These are phyloP conservation scores for Macrostomum lignano DNA, from an alignment of 1,140 invertebrate species.

Conservation along the genomic window DNA sequence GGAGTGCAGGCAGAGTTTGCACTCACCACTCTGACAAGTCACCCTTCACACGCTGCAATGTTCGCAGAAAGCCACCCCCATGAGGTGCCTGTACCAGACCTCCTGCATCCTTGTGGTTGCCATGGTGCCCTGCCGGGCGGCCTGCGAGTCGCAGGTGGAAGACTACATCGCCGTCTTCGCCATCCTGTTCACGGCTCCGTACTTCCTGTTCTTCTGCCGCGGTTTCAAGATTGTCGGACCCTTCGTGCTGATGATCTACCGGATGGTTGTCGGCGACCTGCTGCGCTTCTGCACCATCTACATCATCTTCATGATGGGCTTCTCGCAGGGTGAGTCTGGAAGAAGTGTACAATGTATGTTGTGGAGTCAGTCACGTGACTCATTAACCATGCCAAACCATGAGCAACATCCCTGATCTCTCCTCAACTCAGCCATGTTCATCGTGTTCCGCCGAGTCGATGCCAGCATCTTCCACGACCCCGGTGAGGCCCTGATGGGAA, in stretches of 20 bases:
- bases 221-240: slow-evolving; percentile 63
- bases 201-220: slow-evolving; percentile 94
- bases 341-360: not conserved
- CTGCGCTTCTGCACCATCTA: slow-evolving; percentile 86
- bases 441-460: slow-evolving; percentile 15
- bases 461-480: slow-evolving; percentile 32
- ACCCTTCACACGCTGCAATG: no score
- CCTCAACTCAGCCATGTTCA: slow-evolving; percentile 23
- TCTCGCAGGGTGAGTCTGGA: slow-evolving; percentile 40
- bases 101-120: not conserved
- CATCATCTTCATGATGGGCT: slow-evolving; percentile 61
- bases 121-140: not conserved
- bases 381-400: no score
- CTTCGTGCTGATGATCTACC: slow-evolving; percentile 91
- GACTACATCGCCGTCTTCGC: slow-evolving; percentile 47
- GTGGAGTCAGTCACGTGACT: slow-evolving; percentile 42
- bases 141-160: not conserved
- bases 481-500: slow-evolving; percentile 67
- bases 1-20: no score
- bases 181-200: slow-evolving; percentile 72
- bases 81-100: not conserved
- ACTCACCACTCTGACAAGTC: no score
- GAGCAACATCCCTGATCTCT: no score
- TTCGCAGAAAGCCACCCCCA: not conserved
- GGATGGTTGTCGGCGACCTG: slow-evolving; percentile 89